These are phyloP conservation scores for Camelus dromedarius DNA, from an alignment of 2,113 vertebrate species.

Conservation along the genomic window DNA sequence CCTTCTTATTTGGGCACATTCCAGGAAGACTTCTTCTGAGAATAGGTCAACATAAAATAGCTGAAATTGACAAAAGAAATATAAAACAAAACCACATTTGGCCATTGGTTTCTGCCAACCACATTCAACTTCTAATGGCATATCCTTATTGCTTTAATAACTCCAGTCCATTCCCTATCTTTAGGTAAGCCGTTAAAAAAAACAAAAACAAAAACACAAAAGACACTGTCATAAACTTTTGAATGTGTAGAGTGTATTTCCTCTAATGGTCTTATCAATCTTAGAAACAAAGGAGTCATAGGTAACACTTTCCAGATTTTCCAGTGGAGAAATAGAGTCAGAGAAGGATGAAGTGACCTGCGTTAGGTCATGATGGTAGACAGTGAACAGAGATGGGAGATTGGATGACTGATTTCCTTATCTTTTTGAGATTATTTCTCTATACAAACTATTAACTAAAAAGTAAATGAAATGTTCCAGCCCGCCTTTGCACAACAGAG, in stretches of 20 bases:
- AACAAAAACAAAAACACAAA: background rate
- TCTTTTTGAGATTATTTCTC: background rate
- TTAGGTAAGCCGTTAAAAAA: background rate
- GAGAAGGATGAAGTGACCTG: background rate
- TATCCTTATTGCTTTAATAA: background rate
- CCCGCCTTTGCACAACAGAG: background rate
- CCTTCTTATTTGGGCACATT: background rate
- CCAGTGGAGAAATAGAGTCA: background rate
- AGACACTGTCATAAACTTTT: background rate
- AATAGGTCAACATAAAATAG: background rate
- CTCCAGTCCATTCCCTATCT: background rate
- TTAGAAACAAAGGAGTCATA: background rate
- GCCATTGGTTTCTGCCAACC: background rate
- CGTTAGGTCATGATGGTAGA: background rate
- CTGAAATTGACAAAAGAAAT: conserved; percentile 32
- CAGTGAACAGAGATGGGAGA: background rate
- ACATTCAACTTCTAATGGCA: background rate
- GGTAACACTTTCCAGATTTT: background rate
- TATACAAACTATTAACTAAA: background rate
- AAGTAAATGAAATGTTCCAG: background rate
- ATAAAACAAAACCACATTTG: conserved; percentile 17
- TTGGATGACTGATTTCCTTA: background rate
- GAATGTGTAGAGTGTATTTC: background rate
- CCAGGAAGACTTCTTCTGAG: conserved; percentile 22
- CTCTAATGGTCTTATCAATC: background rate